These are phyloP conservation scores for Threskiornis aethiopicus DNA, from an alignment of 2,797 vertebrate genomes.

Conservation along the genomic window DNA sequence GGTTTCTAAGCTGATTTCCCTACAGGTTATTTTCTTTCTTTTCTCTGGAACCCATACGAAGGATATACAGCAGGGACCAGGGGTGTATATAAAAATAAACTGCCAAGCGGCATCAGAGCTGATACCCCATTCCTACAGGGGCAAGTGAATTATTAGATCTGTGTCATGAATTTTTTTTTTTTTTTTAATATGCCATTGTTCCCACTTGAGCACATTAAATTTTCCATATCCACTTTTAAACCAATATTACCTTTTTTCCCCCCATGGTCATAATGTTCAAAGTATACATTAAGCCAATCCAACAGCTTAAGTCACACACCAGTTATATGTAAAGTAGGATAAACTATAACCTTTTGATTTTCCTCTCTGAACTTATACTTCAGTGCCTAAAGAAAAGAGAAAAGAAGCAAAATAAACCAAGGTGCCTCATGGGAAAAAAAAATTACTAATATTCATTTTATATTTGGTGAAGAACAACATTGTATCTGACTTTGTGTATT, in stretches of 20 bases:
- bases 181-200: conserved; percentile 83
- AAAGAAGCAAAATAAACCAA: conserved; percentile 18
- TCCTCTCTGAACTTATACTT: conserved; percentile 34
- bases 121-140: conserved; percentile 78
- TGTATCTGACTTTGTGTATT: conserved; percentile 63
- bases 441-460: conserved; percentile 69
- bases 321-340: conserved; percentile 73
- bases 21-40: conserved; percentile 81
- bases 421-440: conserved; percentile 24
- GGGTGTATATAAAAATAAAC: conserved; percentile 82
- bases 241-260: conserved; percentile 74
- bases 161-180: conserved; percentile 79
- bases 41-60: conserved; percentile 79
- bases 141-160: conserved; percentile 83
- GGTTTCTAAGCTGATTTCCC: conserved; percentile 82
- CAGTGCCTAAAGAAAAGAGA: not conserved
- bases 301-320: conserved; percentile 71
- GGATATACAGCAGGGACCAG: conserved; percentile 78
- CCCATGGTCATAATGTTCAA: conserved; percentile 73
- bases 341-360: conserved; percentile 70
- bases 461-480: conserved; percentile 59
- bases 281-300: conserved; percentile 74
- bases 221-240: conserved; percentile 80
- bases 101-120: conserved; percentile 75
- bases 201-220: conserved; percentile 79